Conservation (phyloP, 1,140 invertebrate species). For the Phymastichus coffea region DNA sequence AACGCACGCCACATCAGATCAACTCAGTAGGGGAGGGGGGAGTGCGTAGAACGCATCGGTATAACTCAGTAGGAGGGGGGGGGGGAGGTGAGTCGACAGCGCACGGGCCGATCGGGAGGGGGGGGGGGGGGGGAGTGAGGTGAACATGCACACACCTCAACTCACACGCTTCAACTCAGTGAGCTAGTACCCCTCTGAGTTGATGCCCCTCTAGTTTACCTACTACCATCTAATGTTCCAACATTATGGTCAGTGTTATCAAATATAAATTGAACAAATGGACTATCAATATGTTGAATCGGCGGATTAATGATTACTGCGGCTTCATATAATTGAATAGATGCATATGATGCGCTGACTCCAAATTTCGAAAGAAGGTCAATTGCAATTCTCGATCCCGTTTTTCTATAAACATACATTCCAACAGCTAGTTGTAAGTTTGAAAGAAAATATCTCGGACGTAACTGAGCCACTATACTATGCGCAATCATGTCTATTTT, state of each 20-base stretch:
- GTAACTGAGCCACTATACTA: conserved; percentile 42
- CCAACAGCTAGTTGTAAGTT: conserved; percentile 42
- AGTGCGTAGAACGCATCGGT: too few species aligned
- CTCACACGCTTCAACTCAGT: too few species aligned
- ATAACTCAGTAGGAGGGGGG: too few species aligned
- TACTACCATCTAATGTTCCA: conserved; percentile 24
- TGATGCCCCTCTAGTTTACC: too few species aligned
- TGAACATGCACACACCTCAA: too few species aligned
- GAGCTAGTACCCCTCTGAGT: too few species aligned
- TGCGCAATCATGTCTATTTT: conserved; percentile 39
- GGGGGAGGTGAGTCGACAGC: too few species aligned
- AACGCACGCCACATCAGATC: too few species aligned
- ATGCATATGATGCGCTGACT: conserved; percentile 39
- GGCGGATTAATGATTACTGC: conserved; percentile 41
- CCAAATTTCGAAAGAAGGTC: conserved; percentile 44
- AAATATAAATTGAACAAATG: conserved; percentile 42
- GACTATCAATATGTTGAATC: conserved; percentile 27
- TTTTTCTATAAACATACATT: conserved; percentile 42
- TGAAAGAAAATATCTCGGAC: conserved; percentile 43
- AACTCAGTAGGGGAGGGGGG: too few species aligned
- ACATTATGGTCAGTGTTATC: conserved; percentile 45
- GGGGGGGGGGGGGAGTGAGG: too few species aligned
- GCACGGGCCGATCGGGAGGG: too few species aligned
- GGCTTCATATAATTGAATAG: conserved; percentile 44
- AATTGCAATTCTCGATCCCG: conserved; percentile 39